These are phyloP conservation scores for Coptodon bakossiorum DNA, from an alignment of 2,113 vertebrate species.

Conservation along the genomic window DNA sequence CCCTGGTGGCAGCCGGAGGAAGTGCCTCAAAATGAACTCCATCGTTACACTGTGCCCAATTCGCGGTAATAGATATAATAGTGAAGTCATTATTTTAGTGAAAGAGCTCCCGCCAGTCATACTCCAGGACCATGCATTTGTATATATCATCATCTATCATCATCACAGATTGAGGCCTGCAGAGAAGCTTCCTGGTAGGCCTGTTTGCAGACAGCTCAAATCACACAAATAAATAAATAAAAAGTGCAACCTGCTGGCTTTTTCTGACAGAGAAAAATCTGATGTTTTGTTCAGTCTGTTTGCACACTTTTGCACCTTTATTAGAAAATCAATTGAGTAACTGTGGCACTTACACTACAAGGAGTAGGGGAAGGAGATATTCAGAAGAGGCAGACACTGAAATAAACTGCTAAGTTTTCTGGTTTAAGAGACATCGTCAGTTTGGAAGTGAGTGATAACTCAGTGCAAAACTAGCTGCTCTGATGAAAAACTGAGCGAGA, in stretches of 20 bases:
- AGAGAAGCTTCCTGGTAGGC: background rate
- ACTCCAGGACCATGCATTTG: background rate
- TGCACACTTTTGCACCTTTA: background rate
- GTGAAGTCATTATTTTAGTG: background rate
- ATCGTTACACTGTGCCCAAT: background rate
- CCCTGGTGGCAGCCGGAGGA: slow-evolving; percentile 18
- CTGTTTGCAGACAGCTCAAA: background rate
- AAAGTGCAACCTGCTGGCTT: background rate
- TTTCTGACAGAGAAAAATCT: background rate
- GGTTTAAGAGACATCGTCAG: background rate
- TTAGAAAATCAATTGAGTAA: background rate
- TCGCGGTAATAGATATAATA: background rate
- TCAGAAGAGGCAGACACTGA: background rate
- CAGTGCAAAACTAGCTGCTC: background rate
- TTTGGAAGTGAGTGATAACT: background rate
- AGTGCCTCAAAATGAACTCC: background rate
- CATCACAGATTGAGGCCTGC: background rate
- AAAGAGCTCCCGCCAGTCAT: rapidly evolving
- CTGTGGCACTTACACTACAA: background rate
- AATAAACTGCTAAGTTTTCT: background rate
- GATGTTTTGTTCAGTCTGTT: background rate
- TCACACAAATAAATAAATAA: background rate
- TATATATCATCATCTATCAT: background rate
- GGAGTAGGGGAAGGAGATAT: background rate
- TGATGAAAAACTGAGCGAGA: background rate